phyloP scores from a whole-genome alignment of 2,113 vertebrate genomes.

The Caretta caretta region DNA sequence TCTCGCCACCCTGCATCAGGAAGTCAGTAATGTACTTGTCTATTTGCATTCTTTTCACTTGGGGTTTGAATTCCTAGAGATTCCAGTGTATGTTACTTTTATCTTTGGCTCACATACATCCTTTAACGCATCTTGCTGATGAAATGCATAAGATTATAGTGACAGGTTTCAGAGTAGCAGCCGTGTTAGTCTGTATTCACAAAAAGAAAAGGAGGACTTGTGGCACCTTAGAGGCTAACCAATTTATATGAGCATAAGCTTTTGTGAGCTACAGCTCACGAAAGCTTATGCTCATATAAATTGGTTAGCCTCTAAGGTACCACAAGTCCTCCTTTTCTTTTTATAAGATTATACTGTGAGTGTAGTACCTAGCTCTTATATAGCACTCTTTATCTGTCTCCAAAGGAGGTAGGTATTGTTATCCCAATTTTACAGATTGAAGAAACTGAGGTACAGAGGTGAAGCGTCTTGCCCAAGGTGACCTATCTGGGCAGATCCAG shows the following conservation, averaged over 20 bases:
- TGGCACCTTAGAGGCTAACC: too few relatives aligned
- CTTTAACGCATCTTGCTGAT: not conserved
- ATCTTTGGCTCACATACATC: not conserved
- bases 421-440: rapidly evolving
- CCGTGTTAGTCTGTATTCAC: too few relatives aligned
- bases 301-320: too few relatives aligned
- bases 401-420: not conserved
- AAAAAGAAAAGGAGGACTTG: too few relatives aligned
- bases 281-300: too few relatives aligned
- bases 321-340: too few relatives aligned
- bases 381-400: rapidly evolving
- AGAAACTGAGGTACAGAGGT: not conserved
- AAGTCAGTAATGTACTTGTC: not conserved
- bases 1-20: too few relatives aligned
- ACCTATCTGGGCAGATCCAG: not conserved
- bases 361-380: not conserved
- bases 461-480: not conserved
- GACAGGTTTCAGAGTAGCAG: too few relatives aligned
- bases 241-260: too few relatives aligned
- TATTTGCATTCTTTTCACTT: not conserved
- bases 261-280: too few relatives aligned
- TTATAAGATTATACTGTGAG: not conserved
- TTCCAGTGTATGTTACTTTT: not conserved
- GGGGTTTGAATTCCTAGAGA: not conserved
- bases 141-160: not conserved